These are phyloP conservation scores for Bucco capensis DNA, from an alignment of 2,113 vertebrate species.

Conservation along the genomic window DNA sequence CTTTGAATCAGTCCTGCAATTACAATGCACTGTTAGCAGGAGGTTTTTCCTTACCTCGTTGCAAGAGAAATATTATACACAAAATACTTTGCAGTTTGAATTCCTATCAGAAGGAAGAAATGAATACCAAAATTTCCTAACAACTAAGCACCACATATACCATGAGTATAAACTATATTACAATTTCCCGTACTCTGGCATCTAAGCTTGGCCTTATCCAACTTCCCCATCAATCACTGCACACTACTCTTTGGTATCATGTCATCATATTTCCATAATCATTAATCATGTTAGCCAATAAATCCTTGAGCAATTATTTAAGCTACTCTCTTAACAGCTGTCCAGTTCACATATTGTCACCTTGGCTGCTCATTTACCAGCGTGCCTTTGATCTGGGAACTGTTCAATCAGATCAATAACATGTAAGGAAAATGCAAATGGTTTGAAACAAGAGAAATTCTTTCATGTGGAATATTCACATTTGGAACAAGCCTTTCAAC, in stretches of 20 bases:
- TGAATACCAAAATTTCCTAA: not conserved
- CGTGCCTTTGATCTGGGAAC: slow-evolving; percentile 44
- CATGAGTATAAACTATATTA: not conserved
- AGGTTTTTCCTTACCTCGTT: not conserved
- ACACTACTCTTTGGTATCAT: slow-evolving; percentile 24
- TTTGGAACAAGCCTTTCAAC: slow-evolving; percentile 49
- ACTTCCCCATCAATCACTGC: slow-evolving; percentile 51
- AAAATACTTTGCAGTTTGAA: not conserved
- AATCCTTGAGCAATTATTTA: slow-evolving; percentile 63
- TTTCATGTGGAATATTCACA: slow-evolving; percentile 54
- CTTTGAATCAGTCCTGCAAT: not conserved
- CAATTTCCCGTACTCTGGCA: not conserved
- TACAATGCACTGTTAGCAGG: not conserved
- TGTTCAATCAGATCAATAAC: slow-evolving; percentile 55
- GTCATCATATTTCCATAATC: slow-evolving; percentile 65
- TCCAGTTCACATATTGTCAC: slow-evolving; percentile 33
- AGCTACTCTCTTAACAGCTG: slow-evolving; percentile 44
- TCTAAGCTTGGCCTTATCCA: slow-evolving; percentile 19
- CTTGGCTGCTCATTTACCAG: slow-evolving; percentile 43
- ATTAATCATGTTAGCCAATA: slow-evolving; percentile 63
- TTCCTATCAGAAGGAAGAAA: not conserved
- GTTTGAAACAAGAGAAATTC: slow-evolving; percentile 37
- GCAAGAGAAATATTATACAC: not conserved
- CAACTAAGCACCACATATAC: not conserved
- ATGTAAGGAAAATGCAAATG: slow-evolving; percentile 25